phyloP scores from a whole-genome alignment of 92 coral and sea anemone species.

The Bergia sp. region DNA sequence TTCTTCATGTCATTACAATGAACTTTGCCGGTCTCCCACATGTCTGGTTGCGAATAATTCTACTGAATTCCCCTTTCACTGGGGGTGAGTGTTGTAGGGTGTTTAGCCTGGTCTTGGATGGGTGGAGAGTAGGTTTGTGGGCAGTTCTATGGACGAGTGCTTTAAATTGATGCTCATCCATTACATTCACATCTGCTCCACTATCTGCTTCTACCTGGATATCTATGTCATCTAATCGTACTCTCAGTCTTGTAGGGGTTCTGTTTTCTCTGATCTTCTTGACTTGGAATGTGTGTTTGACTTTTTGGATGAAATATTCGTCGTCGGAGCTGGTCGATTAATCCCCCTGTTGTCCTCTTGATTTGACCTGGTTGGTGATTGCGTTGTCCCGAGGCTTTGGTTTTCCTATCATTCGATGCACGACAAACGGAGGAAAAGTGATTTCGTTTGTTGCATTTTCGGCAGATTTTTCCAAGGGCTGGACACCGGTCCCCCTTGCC shows the following conservation, averaged over 20 bases:
- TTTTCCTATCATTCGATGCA: background rate
- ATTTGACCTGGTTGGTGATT: background rate
- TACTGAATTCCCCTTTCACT: constrained; percentile 38
- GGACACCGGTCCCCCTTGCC: too few species aligned
- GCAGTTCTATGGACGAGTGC: background rate
- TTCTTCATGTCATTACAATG: constrained; percentile 33
- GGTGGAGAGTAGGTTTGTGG: background rate
- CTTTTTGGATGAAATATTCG: background rate
- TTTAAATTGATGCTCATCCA: background rate
- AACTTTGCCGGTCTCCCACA: constrained; percentile 42
- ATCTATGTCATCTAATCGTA: background rate
- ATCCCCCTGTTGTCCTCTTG: background rate
- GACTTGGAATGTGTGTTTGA: background rate
- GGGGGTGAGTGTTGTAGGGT: constrained; percentile 13
- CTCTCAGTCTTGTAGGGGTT: background rate
- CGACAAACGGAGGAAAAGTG: background rate
- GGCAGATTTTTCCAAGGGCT: background rate
- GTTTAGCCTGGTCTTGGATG: background rate
- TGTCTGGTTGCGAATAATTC: constrained; percentile 31
- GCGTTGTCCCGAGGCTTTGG: background rate
- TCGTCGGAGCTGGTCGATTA: background rate
- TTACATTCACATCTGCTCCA: background rate
- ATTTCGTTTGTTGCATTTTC: constrained; percentile 1
- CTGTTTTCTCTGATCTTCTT: background rate
- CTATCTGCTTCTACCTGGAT: background rate